Evolutionary conservation across 37 sponge, comb jelly and placozoan species (phyloP), one percentile per base, ranked within the genome.

Genomic region (Geodia barretti): DNA sequence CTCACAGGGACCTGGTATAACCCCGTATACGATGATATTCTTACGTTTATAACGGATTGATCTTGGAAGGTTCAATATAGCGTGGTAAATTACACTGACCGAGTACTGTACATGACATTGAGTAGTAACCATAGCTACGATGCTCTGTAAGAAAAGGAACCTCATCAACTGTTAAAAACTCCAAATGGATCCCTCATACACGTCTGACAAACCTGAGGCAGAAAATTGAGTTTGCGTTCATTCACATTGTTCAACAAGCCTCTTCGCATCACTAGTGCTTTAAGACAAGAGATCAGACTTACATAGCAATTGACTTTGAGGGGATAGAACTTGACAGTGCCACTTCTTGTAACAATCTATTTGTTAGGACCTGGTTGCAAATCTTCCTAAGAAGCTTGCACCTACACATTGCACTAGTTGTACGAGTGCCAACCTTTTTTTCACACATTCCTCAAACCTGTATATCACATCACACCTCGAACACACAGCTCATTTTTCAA

Each of bases 1-100:
- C 34, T 79, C 80, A 59, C 34, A 69, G 28, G 80, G 80, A 29
- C 80, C 80, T 69, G 80, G 80, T 7, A 79, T 68, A 23, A 79
- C 66, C 2, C 80, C 80, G n/a, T 42, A 23, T 4, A 79, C 47
- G 31, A 79, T 60, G 24, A 79, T 59, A 69, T 79, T 67, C 26
- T 79, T 17, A 23, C 80, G 59, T 33, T 79, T 79, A 42, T 34
- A 79, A 31, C 80, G 39, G 30, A 79, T 3, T 39, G 69, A 43
- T 17, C 80, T 23, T 20, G 80, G 80, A 21, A 79, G 69, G 37
- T 79, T 79, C 33, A 79, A 28, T 1, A 79, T 68, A 17, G 59
- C 37, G 19, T 68, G 58, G 60, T 79, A 79, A 42, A 79, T 41
- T 11, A 32, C 39, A 61, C 78, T 65, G 0, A 77, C 78, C 19